Evolutionary conservation across 2,113 vertebrate genomes (phyloP).

Genomic region (Prolemur simus): DNA sequence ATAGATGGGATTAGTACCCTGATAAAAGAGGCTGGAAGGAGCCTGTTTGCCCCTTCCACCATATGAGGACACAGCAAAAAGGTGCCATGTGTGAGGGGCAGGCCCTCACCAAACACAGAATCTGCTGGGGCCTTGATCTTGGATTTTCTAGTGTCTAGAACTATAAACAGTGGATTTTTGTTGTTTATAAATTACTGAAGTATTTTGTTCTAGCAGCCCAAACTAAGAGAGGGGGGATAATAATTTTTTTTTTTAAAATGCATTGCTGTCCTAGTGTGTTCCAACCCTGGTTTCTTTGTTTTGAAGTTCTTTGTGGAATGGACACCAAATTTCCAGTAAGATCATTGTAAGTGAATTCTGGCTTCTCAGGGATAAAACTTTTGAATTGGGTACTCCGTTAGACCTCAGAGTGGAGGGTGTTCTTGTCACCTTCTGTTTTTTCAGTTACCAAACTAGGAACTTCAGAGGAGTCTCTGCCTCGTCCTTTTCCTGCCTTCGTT

Average conservation of each 20-base stretch:
- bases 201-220: not conserved
- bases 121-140: not conserved
- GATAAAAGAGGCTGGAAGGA: not conserved
- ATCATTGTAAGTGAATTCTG: not conserved
- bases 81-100: not conserved
- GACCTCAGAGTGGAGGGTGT: not conserved
- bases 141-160: not conserved
- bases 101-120: not conserved
- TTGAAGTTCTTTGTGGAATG: not conserved
- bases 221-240: not conserved
- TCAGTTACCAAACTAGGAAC: not conserved
- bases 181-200: not conserved
- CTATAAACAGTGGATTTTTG: not conserved
- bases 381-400: rapidly evolving
- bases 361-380: not conserved
- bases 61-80: not conserved
- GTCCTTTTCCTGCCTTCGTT: not conserved
- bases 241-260: not conserved
- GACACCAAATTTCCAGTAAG: not conserved
- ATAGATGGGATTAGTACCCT: not conserved
- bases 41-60: not conserved
- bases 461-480: not conserved
- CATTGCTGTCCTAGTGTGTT: not conserved
- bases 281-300: not conserved
- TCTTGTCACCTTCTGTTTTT: not conserved